phyloP scores from a whole-genome alignment of 2,888 invertebrate species.

The Tridacna crocea region DNA sequence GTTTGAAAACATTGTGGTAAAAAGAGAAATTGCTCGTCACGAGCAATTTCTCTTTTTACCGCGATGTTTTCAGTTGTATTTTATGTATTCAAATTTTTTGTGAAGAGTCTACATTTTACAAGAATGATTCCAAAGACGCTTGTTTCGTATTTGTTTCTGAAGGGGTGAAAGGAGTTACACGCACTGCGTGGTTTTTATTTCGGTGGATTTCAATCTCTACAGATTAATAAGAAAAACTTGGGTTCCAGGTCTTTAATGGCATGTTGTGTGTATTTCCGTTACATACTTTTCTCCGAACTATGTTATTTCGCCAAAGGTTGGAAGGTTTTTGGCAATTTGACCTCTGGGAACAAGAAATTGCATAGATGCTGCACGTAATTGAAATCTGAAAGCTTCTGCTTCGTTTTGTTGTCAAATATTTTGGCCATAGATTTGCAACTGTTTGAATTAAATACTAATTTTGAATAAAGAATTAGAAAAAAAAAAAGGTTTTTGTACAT shows the following conservation, averaged over 20 bases:
- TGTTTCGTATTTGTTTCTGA: no score
- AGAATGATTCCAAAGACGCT: no score
- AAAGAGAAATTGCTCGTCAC: no score
- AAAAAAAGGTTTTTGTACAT: not conserved
- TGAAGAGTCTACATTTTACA: no score
- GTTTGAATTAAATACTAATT: no score
- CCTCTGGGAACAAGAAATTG: conserved; percentile 6
- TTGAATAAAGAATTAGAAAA: not conserved
- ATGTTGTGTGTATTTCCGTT: conserved; percentile 18
- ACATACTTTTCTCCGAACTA: conserved; percentile 8
- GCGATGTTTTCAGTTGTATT: no score
- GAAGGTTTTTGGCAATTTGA: conserved; percentile 24
- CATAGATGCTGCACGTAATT: conserved; percentile 25
- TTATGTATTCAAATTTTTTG: no score
- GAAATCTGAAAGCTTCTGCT: not conserved
- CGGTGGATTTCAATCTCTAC: conserved; percentile 50
- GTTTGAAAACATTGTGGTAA: no score
- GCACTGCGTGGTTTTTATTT: conserved; percentile 7
- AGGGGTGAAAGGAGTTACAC: no score
- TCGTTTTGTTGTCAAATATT: no score
- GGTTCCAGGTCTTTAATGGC: conserved; percentile 24
- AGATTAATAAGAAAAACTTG: conserved; percentile 43
- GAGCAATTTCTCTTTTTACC: no score
- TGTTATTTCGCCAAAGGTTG: conserved; percentile 22
- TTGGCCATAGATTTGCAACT: no score